Base-by-base conservation (phyloP, 2,888 invertebrate species). In the Cylindroiulus punctatus region DNA sequence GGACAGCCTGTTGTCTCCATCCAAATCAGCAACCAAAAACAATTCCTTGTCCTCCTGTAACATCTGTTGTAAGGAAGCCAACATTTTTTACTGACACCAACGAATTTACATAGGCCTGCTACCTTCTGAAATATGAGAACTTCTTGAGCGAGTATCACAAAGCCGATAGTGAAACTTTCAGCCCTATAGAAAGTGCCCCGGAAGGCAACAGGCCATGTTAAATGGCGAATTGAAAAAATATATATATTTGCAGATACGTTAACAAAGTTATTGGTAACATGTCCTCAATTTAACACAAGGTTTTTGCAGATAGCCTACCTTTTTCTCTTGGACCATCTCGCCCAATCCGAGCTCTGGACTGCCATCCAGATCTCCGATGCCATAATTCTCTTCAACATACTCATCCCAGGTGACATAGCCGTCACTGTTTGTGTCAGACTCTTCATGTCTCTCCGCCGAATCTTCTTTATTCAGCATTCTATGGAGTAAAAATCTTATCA, bases 381-480 rank as follows among this genome's bases (percentile, higher is more conserved):
- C 96, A 90, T 97, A 98, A 0, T 96, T 94, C 90, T 97, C 97
- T 86, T 94, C 93, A n/a, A 97, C 90, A 91, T 98, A 97, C 92
- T 99, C 99, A 7, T 93, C 91, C 98, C 98, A 99, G 0, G 96
- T 94, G 1, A 99, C 93, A 88, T 92, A 91, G 0, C 95, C 95
- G 91, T 99, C 96, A 65, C 93, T 92, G 91, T 98, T 93, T 81
- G 93, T 93, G 91, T 99, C 99, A 0, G 96, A 94, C 90, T 97
- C 97, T 88, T 95, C 94, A 89, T 98, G 92, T 42, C 96, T 93
- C 90, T 97, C 97, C 85, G 93, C 92, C 0, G 97, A 95, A 90
- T 98, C 98, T 90, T 98, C 98, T 88, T 94, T 93, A 0, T 96
- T 95, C 12, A 97, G 91, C 92, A 94, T 95, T 88, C 96, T 96